phyloP scores from a whole-genome alignment of 2,888 invertebrate genomes.

The Tribolium freemani region DNA sequence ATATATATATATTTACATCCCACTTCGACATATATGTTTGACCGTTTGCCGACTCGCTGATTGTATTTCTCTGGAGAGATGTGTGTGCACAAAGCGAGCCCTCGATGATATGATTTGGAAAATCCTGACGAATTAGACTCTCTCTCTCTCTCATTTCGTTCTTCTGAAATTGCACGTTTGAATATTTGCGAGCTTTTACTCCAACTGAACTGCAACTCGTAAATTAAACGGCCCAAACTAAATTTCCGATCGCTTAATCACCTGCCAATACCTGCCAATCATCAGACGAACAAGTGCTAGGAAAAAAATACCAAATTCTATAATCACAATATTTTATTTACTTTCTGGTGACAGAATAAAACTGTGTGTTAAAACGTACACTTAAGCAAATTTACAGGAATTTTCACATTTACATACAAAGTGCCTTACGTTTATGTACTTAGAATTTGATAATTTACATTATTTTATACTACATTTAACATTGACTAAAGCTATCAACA shows the following conservation, averaged over 20 bases:
- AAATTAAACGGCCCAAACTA: constrained; percentile 38
- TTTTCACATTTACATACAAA: constrained; percentile 53
- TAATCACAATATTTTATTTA: constrained; percentile 53
- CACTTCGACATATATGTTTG: too few species aligned
- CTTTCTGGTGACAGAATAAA: constrained; percentile 58
- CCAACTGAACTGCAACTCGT: too few species aligned
- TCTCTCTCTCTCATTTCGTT: constrained; percentile 33
- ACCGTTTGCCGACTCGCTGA: constrained; percentile 50
- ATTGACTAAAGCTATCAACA: constrained; percentile 54
- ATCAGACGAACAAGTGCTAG: too few species aligned
- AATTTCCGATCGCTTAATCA: constrained; percentile 30
- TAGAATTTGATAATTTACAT: constrained; percentile 52
- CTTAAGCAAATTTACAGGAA: constrained; percentile 60
- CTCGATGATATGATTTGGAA: constrained; percentile 61
- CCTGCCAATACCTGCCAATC: constrained; percentile 19
- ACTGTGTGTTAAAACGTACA: constrained; percentile 63
- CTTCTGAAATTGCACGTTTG: constrained; percentile 34
- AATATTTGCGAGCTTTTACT: constrained; percentile 39
- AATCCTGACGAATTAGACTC: constrained; percentile 51
- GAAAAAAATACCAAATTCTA: not conserved
- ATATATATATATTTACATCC: too few species aligned
- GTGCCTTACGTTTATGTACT: constrained; percentile 53
- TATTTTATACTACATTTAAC: constrained; percentile 54
- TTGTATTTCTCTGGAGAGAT: constrained; percentile 46
- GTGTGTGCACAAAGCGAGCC: constrained; percentile 51